Conservation (phyloP, 2,113 vertebrate genomes). For the Empidonax alnorum region DNA sequence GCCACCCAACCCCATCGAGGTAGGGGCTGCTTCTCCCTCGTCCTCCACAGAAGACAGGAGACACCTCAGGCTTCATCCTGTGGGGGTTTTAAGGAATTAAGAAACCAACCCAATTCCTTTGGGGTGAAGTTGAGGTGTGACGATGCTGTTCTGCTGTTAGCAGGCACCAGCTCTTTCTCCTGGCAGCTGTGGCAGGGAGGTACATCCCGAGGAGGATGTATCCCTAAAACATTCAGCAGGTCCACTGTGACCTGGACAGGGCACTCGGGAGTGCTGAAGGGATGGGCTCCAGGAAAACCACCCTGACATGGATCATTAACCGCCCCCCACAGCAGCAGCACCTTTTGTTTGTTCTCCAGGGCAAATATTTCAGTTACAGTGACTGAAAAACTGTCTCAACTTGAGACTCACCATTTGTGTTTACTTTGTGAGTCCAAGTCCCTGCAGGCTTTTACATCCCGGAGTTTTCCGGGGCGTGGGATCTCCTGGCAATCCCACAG, state of each 20-base stretch:
- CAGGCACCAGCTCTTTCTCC: neutral
- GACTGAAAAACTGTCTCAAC: neutral
- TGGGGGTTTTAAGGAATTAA: neutral
- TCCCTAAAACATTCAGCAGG: neutral
- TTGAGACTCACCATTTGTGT: neutral
- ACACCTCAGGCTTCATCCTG: neutral
- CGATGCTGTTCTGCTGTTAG: fast-evolving
- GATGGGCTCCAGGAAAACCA: neutral
- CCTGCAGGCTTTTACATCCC: neutral
- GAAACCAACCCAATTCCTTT: neutral
- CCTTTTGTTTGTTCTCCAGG: constrained; percentile 1
- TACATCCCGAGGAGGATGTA: neutral
- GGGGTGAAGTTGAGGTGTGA: neutral
- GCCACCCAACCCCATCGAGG: constrained; percentile 81
- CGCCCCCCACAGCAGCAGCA: neutral
- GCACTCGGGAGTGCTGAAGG: neutral
- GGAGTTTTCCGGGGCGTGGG: neutral
- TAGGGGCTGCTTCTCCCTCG: constrained; percentile 27
- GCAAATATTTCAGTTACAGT: neutral
- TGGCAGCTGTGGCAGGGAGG: neutral
- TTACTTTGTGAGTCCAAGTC: neutral
- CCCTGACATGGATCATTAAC: fast-evolving
- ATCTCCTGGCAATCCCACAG: neutral
- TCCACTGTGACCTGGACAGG: neutral
- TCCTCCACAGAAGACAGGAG: neutral